Percentiles rank a stretch among this genome's conserved stretches.
These are phyloP conservation scores for Drosophila peninsularis DNA, from an alignment of 2,888 invertebrate species.

Conservation along the genomic window DNA sequence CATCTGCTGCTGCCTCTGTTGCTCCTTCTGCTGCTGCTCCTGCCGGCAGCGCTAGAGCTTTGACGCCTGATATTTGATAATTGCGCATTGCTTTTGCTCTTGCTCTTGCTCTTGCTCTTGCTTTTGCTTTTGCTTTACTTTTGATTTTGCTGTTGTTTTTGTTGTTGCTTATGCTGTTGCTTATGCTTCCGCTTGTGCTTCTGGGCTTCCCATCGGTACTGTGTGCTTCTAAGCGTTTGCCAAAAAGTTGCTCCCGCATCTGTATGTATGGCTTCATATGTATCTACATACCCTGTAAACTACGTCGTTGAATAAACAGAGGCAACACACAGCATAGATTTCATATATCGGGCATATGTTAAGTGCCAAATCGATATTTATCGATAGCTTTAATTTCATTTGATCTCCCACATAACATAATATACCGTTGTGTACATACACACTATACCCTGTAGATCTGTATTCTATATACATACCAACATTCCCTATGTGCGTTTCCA, in stretches of 20 bases:
- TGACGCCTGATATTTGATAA: conserved; percentile 23
- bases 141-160: conserved; percentile 25
- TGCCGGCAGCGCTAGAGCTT: conserved; percentile 12
- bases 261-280: too few species aligned
- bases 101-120: conserved; percentile 1
- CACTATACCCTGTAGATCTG: too few species aligned
- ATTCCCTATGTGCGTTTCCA: too few species aligned
- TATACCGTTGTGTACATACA: too few species aligned
- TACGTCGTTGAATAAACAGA: too few species aligned
- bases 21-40: background rate
- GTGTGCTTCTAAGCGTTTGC: too few species aligned
- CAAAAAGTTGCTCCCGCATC: too few species aligned
- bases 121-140: conserved; percentile 39
- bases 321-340: background rate
- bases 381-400: background rate
- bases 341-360: background rate
- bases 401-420: background rate
- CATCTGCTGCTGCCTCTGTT: background rate
- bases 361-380: background rate
- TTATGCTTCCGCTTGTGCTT: conserved; percentile 40
- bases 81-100: conserved; percentile 53
- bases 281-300: background rate
- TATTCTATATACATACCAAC: too few species aligned
- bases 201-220: conserved; percentile 21
- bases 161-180: conserved; percentile 19